phyloP scores from a whole-genome alignment of 2,888 invertebrate genomes.

The Drosophila neutralis region DNA sequence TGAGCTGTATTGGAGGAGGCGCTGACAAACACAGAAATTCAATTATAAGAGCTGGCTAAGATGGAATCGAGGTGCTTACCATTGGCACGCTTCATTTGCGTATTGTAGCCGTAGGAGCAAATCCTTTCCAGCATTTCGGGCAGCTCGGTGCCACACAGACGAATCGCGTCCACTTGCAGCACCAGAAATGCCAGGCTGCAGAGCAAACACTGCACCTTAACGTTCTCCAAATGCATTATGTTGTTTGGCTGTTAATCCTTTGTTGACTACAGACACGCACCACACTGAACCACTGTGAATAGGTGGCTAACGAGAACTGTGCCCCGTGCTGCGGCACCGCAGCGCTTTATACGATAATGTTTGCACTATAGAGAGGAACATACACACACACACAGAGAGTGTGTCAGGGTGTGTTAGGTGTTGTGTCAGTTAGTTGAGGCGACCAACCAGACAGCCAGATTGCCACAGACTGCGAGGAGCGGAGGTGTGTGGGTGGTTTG shows the following conservation, averaged over 20 bases:
- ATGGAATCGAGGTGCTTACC: slow-evolving; percentile 28
- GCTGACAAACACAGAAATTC: slow-evolving; percentile 19
- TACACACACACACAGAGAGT: neutral
- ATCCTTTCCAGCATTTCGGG: slow-evolving; percentile 53
- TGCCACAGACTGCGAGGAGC: slow-evolving; percentile 5
- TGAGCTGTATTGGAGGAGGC: slow-evolving; percentile 32
- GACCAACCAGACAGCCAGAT: slow-evolving; percentile 24
- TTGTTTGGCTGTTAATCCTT: slow-evolving; percentile 3
- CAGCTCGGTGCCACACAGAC: slow-evolving; percentile 64
- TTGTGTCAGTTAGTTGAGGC: slow-evolving; percentile 61
- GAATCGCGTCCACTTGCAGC: slow-evolving; percentile 30
- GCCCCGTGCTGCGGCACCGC: slow-evolving; percentile 2
- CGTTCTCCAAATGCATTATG: slow-evolving; percentile 32
- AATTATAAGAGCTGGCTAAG: neutral
- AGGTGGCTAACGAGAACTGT: slow-evolving; percentile 49
- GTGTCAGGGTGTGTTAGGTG: slow-evolving; percentile 65
- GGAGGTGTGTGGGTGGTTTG: slow-evolving; percentile 12
- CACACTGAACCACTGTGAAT: slow-evolving; percentile 1
- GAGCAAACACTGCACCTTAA: slow-evolving; percentile 28
- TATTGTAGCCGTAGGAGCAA: slow-evolving; percentile 68
- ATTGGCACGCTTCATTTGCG: slow-evolving; percentile 55
- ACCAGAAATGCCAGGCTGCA: slow-evolving; percentile 36
- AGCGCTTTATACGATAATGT: slow-evolving; percentile 56
- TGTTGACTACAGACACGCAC: neutral
- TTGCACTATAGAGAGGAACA: slow-evolving; percentile 17